A percentile compares a stretch with the other conserved stretches of the same genome.
Evolutionary conservation across 2,113 vertebrate genomes (phyloP).

Genomic region (Hypomesus transpacificus): DNA sequence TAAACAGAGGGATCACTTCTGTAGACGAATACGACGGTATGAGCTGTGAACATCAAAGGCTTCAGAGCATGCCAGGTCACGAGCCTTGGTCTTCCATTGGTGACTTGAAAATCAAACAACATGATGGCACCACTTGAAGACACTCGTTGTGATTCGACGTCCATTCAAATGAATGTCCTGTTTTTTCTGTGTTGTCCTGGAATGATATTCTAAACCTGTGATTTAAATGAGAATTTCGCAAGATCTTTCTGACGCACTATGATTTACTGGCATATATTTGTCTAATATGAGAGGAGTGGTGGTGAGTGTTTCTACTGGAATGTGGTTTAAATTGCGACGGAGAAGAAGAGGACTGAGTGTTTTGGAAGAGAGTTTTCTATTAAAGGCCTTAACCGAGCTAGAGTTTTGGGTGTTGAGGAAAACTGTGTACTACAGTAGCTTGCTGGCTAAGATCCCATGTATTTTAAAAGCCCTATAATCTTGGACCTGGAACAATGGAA

Average conservation of each 20-base stretch:
- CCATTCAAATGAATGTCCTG: neutral
- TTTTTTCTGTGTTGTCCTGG: neutral
- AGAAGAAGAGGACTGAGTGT: too few species aligned
- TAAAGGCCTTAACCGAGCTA: slow-evolving; percentile 20
- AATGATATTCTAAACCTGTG: too few species aligned
- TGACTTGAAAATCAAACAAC: neutral
- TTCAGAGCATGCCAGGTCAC: neutral
- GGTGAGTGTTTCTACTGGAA: too few species aligned
- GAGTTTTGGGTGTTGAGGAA: slow-evolving; percentile 6
- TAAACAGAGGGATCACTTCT: neutral
- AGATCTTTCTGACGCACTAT: too few species aligned
- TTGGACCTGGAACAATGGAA: slow-evolving; percentile 30
- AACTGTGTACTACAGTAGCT: neutral
- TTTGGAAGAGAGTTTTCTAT: neutral
- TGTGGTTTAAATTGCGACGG: too few species aligned
- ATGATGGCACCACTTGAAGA: neutral
- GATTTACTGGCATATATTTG: too few species aligned
- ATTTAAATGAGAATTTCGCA: too few species aligned
- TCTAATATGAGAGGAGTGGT: too few species aligned
- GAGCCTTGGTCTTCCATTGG: neutral
- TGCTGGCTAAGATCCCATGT: slow-evolving; percentile 8
- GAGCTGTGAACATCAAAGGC: neutral
- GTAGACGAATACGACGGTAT: neutral
- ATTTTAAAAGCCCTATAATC: slow-evolving; percentile 6
- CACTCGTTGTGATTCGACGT: too few species aligned